Base-by-base conservation (phyloP, 2,797 vertebrate species). In the Coranthus polyacanthus region DNA sequence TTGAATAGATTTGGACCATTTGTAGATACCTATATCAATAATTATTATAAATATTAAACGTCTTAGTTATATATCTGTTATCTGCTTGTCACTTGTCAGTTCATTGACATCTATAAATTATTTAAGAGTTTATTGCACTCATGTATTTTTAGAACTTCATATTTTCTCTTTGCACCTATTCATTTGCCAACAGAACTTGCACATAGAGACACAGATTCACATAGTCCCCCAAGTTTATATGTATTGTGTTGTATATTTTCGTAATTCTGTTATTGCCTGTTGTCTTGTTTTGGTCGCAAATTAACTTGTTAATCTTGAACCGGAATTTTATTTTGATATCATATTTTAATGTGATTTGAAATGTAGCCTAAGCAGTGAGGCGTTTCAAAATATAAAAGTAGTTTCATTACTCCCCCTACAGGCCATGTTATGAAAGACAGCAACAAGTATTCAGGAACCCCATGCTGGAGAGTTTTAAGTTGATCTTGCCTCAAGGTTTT, bases 321-420 rank as follows among this genome's bases (percentile, higher is more conserved):
- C 29, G 10, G 5, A 9, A 7, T 9, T 2, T 32, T 32, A 32
- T 32, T 32, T 32, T 32, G 10, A 32, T n/a, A n/a, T 32, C 10
- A 32, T 3, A 32, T 32, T 32, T 32, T 32, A 32, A 32, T 32
- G 29, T 32, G 29, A 32, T 32, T 32, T 32, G 10, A 32, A 32
- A 32, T 32, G 8, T 32, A 3, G 5, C 24, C 29, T 9, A 9
- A 32, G 29, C 29, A 32, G 10, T 32, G 29, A 32, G 29, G 7
- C 7, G 8, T 9, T 32, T 8, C 3, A 0, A 26, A 0, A 8
- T 24, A 44, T 13, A 60, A 57, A 61, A 70, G 9, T 60, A 53
- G 68, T 52, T 52, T 15, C 43, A 85, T 58, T 47, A 0, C 77
- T 9, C 83, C 86, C 73, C 67, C 89, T 88, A 54, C 18, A 68